Evolutionary conservation across 2,797 vertebrate genomes (phyloP).

Genomic region (Semaprochilodus insignis): DNA sequence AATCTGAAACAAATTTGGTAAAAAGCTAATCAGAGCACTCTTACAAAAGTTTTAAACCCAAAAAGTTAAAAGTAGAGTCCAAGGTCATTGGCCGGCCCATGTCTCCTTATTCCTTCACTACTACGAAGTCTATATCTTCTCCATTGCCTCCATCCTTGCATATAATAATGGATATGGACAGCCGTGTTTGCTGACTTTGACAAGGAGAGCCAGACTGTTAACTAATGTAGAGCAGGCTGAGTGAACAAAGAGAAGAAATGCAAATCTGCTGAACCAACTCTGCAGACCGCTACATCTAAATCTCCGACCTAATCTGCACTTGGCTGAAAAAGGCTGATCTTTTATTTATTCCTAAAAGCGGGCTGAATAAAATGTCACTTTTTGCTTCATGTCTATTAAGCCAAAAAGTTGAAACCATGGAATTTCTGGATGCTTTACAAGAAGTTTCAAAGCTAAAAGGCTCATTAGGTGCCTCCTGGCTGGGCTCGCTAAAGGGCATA

Average conservation of each 20-base stretch:
- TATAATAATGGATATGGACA: constrained; percentile 67
- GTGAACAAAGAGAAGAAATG: constrained; percentile 66
- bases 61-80: constrained; percentile 28
- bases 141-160: constrained; percentile 59
- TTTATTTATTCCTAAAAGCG: constrained; percentile 84
- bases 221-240: constrained; percentile 60
- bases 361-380: constrained; percentile 72
- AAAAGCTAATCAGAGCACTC: neutral
- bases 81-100: constrained; percentile 48
- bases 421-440: constrained; percentile 75
- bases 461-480: constrained; percentile 80
- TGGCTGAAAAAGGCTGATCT: constrained; percentile 73
- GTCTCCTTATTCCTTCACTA: constrained; percentile 43
- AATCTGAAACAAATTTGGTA: neutral
- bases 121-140: constrained; percentile 56
- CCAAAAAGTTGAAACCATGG: constrained; percentile 67
- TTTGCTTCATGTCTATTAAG: constrained; percentile 70
- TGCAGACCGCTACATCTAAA: constrained; percentile 66
- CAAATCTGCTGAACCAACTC: constrained; percentile 73
- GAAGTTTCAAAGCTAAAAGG: constrained; percentile 82
- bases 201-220: constrained; percentile 64
- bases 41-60: neutral
- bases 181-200: constrained; percentile 69
- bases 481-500: constrained; percentile 75
- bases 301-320: constrained; percentile 75